These are phyloP conservation scores for Hyperopisus bebe DNA, from an alignment of 2,113 vertebrate species.

Conservation along the genomic window DNA sequence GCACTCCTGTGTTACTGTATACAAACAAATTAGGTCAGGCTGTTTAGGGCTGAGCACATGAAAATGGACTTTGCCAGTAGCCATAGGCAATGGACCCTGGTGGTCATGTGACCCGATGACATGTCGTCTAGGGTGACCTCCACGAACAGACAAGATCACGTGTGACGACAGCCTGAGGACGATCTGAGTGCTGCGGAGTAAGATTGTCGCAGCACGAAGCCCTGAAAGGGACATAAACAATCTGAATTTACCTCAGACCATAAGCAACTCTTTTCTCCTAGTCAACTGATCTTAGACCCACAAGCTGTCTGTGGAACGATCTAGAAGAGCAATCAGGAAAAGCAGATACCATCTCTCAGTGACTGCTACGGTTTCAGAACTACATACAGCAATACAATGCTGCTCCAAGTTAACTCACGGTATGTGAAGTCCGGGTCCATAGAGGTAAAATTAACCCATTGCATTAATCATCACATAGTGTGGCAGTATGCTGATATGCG, in stretches of 20 bases:
- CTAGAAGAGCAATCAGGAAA: background rate
- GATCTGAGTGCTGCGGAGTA: background rate
- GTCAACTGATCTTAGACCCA: background rate
- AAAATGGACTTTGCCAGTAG: background rate
- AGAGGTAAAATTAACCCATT: background rate
- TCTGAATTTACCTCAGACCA: background rate
- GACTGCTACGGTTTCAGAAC: background rate
- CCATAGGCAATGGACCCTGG: background rate
- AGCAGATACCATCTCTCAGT: background rate
- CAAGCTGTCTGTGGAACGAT: background rate
- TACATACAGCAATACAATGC: background rate
- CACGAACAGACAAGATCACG: background rate
- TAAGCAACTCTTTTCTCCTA: background rate
- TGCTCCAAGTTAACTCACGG: background rate
- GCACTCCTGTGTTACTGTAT: background rate
- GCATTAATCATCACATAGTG: background rate
- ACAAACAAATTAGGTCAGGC: slow-evolving; percentile 2
- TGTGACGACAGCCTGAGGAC: background rate
- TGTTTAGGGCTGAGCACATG: background rate
- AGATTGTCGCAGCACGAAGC: background rate
- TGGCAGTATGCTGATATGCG: background rate
- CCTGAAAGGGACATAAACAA: background rate
- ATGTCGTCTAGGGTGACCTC: background rate
- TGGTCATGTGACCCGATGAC: background rate
- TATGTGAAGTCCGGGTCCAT: background rate